Base-by-base conservation (phyloP, 2,113 vertebrate genomes). In the Cottus gobio region DNA sequence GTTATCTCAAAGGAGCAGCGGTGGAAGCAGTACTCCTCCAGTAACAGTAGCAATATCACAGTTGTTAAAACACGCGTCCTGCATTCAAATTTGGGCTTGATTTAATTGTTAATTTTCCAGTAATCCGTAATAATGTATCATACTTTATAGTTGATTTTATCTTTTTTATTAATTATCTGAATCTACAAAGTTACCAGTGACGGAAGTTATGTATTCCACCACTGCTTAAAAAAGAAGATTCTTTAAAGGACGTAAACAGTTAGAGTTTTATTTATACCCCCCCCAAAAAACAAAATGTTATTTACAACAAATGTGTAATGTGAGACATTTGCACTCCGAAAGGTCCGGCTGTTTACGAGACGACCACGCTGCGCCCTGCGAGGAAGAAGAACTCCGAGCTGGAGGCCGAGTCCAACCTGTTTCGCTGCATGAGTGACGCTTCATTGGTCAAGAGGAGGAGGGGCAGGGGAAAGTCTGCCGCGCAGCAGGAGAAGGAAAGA, bases 341-440 rank as follows among this genome's bases (percentile, higher is more conserved):
- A 97, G 96, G 90, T 28, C 89, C 85, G 9, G 61, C 66, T 0
- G 73, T 87, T 72, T 96, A 95, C 0, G 92, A 96, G 69, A 95
- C 92, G 69, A 90, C 66, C 54, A 96, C 93, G 0, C 93, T 97
- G 70, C 93, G 90, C 44, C 75, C 80, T 1, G 11, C 39, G 4
- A 80, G 90, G 22, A 62, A 83, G 1, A 93, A 93, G 71, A 90
- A 92, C 3, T 80, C 77, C 0, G 86, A 92, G 61, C 37, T 85
- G 73, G 93, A 95, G 0, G 89, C 91, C 0, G 95, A 94, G 22
- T 95, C 95, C 1, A 87, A 94, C 68, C 93, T 97, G 82, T 95
- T 96, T 18, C 95, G 96, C 79, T 94, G 94, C 0, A 91, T 92
- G 95, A 96, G 97, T 1, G 92, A 94, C 0, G 95, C 95, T 0